These are phyloP conservation scores for Papilio protenor DNA, from an alignment of 2,888 invertebrate genomes.

Conservation along the genomic window DNA sequence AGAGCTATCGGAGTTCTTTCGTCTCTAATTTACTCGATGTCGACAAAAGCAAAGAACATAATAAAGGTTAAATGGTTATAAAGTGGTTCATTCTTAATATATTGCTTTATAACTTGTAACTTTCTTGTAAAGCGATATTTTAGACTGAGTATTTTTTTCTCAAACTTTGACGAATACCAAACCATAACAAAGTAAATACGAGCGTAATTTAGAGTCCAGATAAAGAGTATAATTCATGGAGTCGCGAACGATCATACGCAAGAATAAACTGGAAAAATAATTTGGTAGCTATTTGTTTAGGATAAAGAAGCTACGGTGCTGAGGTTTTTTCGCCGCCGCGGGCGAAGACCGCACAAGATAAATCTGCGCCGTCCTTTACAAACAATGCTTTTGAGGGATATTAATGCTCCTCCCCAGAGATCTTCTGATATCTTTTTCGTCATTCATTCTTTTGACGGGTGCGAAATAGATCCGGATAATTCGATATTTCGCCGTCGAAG, in stretches of 20 bases:
- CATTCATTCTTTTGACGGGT: conserved; percentile 43
- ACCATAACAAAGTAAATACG: not conserved
- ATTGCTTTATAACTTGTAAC: not conserved
- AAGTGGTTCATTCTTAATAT: not conserved
- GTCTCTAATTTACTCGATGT: conserved; percentile 3
- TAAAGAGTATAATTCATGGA: conserved; percentile 1
- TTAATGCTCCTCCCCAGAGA: conserved; percentile 38
- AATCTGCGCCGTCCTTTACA: conserved; percentile 39
- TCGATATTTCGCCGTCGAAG: conserved; percentile 32
- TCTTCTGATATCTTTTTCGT: conserved; percentile 42
- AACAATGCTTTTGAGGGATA: conserved; percentile 44
- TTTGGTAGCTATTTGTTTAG: conserved; percentile 39
- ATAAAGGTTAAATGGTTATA: not conserved
- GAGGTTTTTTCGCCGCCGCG: conserved; percentile 38
- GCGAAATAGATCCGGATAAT: conserved; percentile 39
- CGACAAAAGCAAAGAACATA: not conserved
- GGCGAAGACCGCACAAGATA: conserved; percentile 40
- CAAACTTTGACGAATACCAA: not conserved
- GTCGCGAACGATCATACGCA: conserved; percentile 31
- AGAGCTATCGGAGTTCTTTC: not conserved
- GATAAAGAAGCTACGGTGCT: conserved; percentile 32
- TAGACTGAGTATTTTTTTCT: not conserved
- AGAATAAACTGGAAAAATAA: conserved; percentile 32
- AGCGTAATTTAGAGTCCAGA: not conserved
- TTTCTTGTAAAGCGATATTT: not conserved